Conservation (phyloP, 2,113 vertebrate genomes). For the Proterorhinus semilunaris region DNA sequence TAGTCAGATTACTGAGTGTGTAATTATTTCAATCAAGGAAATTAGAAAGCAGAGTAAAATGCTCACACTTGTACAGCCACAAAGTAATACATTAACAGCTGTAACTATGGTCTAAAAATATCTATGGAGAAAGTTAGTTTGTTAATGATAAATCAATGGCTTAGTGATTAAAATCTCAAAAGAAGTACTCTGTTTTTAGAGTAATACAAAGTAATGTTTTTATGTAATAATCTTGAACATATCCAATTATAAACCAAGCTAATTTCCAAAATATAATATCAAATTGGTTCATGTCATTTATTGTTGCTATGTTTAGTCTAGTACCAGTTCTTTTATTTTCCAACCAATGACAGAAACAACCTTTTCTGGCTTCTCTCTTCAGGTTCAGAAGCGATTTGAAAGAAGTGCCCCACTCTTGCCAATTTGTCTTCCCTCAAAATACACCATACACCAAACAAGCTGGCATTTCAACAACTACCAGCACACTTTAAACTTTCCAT, state of each 20-base stretch:
- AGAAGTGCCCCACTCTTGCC: slow-evolving; percentile 1
- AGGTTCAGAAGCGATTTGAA: not conserved
- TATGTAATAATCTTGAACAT: too few species aligned
- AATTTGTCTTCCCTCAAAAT: slow-evolving; percentile 7
- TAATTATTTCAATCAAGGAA: not conserved
- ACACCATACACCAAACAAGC: slow-evolving; percentile 1
- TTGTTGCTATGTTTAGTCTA: not conserved
- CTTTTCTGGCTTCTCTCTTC: not conserved
- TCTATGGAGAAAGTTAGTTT: too few species aligned
- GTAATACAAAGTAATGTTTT: too few species aligned
- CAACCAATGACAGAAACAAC: not conserved
- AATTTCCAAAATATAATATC: too few species aligned
- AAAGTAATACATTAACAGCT: not conserved
- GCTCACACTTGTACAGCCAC: not conserved
- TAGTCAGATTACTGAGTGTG: not conserved
- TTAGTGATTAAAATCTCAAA: too few species aligned
- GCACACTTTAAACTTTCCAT: slow-evolving; percentile 1
- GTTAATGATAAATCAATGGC: too few species aligned
- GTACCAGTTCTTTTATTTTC: not conserved
- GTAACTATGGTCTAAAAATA: too few species aligned
- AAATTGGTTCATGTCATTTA: too few species aligned
- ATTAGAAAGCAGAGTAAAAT: not conserved
- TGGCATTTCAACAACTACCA: slow-evolving; percentile 6
- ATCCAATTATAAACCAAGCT: too few species aligned
- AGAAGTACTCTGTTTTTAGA: too few species aligned